A percentile compares a stretch with the other conserved stretches of the same genome.
Evolutionary conservation across 1,140 invertebrate species (phyloP).

Genomic region (Apocrypta bakeri): DNA sequence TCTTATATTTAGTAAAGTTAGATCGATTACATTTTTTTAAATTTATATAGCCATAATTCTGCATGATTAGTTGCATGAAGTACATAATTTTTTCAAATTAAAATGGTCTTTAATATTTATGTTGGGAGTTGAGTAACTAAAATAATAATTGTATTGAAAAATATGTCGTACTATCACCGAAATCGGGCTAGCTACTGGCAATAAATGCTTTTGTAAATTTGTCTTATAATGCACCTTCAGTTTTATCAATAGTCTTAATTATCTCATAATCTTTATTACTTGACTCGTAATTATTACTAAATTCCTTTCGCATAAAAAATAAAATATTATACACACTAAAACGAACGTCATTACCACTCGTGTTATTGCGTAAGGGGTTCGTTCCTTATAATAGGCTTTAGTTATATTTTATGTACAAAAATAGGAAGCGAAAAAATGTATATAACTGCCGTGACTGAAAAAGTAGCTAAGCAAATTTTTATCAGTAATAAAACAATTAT

Average conservation of each 20-base stretch:
- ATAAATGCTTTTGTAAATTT: conserved; percentile 37
- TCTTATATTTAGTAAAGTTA: conserved; percentile 29
- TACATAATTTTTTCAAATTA: not conserved
- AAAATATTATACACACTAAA: conserved; percentile 62
- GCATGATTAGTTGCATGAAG: too few relatives aligned
- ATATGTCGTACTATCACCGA: conserved; percentile 13
- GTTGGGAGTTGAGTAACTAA: not conserved
- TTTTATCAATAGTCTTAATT: conserved; percentile 53
- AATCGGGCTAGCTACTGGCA: conserved; percentile 46
- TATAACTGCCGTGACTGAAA: not conserved
- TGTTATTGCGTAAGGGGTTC: conserved; percentile 59
- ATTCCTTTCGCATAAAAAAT: conserved; percentile 57
- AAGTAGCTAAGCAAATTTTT: not conserved
- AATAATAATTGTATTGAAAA: conserved; percentile 26
- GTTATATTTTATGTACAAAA: conserved; percentile 61
- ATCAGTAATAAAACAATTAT: not conserved
- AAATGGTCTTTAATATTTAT: not conserved
- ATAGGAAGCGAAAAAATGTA: conserved; percentile 57
- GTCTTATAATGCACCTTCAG: conserved; percentile 42
- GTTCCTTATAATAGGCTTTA: conserved; percentile 48
- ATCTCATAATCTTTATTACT: conserved; percentile 46
- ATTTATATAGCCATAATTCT: conserved; percentile 6
- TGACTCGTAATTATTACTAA: conserved; percentile 49
- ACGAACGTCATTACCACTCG: conserved; percentile 55
- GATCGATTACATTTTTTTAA: conserved; percentile 20